phyloP scores from a whole-genome alignment of 2,888 invertebrate species.

The Rapana venosa region DNA sequence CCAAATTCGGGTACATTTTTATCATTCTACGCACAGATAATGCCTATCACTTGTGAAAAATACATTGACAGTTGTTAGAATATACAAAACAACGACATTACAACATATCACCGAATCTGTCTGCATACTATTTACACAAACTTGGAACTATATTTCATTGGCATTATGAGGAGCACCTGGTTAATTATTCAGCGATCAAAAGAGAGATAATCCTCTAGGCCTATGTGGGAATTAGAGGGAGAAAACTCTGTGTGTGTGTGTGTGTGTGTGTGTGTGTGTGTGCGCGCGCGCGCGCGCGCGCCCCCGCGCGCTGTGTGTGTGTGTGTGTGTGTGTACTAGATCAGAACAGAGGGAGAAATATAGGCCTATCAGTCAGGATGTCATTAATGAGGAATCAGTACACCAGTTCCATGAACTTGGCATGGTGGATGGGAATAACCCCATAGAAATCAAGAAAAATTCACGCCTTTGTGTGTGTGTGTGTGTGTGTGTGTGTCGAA shows the following conservation, averaged over 20 bases:
- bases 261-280: not conserved
- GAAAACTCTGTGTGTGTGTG: not conserved
- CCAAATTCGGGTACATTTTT: not conserved
- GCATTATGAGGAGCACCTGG: slow-evolving; percentile 17
- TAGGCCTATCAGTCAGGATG: too few relatives aligned
- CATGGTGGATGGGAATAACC: not conserved
- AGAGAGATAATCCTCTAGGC: not conserved
- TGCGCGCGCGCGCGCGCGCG: not conserved
- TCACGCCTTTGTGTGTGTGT: not conserved
- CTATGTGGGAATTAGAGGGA: not conserved
- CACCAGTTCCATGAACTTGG: too few relatives aligned
- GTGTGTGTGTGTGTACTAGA: not conserved
- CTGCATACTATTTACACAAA: not conserved
- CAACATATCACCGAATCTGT: not conserved
- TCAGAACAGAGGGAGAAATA: too few relatives aligned
- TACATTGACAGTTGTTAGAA: not conserved
- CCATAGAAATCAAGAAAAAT: not conserved
- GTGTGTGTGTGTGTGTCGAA: too few relatives aligned
- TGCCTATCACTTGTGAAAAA: not conserved
- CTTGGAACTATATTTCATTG: slow-evolving; percentile 3
- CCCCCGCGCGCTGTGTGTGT: too few relatives aligned
- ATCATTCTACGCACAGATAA: not conserved
- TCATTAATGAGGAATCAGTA: too few relatives aligned
- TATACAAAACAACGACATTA: not conserved
- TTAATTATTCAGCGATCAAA: slow-evolving; percentile 11